These are phyloP conservation scores for Cactoblastis cactorum DNA, from an alignment of 2,888 invertebrate species.

Conservation along the genomic window DNA sequence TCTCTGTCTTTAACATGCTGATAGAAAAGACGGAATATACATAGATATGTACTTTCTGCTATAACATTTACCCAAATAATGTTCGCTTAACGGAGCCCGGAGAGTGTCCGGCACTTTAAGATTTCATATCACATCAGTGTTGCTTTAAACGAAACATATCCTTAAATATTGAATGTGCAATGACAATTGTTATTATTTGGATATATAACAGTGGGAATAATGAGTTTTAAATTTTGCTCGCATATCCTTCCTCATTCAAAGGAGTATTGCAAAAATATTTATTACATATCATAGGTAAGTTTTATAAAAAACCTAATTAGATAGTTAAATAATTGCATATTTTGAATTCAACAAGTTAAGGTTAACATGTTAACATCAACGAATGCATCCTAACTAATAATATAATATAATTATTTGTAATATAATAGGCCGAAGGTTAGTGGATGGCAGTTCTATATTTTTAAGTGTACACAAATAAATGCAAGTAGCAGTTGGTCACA, in stretches of 20 bases:
- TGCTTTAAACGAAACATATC: neutral
- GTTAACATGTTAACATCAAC: too few species aligned
- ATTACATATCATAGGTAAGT: slow-evolving; percentile 19
- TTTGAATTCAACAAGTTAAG: neutral
- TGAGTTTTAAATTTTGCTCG: neutral
- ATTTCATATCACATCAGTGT: neutral
- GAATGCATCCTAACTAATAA: too few species aligned
- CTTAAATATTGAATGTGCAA: neutral
- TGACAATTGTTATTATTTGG: slow-evolving; percentile 1
- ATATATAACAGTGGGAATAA: slow-evolving; percentile 2
- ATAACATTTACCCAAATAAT: neutral
- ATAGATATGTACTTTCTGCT: neutral
- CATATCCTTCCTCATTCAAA: slow-evolving; percentile 6
- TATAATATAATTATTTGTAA: too few species aligned
- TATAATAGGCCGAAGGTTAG: too few species aligned
- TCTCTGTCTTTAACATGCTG: neutral
- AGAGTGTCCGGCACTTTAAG: neutral
- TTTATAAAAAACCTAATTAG: too few species aligned
- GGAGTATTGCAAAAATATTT: slow-evolving; percentile 6
- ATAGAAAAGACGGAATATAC: slow-evolving; percentile 1
- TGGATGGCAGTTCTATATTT: too few species aligned
- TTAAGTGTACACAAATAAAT: too few species aligned
- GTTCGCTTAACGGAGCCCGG: neutral
- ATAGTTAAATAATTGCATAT: neutral
- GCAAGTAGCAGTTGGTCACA: too few species aligned